Conservation (phyloP, 2,888 invertebrate species). For the Lasius fuliginosus region DNA sequence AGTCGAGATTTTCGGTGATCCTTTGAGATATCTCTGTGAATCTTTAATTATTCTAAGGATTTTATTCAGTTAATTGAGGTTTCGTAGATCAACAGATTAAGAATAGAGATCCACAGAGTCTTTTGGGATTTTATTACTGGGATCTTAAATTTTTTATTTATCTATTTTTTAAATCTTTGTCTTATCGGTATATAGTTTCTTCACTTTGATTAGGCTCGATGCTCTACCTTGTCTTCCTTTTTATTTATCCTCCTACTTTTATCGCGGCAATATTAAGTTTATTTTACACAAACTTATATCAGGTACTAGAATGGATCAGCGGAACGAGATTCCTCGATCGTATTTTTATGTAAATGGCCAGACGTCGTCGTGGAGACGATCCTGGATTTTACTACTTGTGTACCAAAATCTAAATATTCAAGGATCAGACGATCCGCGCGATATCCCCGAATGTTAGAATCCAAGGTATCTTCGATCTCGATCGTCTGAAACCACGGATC, state of each 20-base stretch:
- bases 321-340: conserved; percentile 58
- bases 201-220: not conserved
- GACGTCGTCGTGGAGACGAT: conserved; percentile 31
- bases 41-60: conserved; percentile 7
- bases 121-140: not conserved
- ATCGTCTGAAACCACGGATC: conserved; percentile 15
- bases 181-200: not conserved
- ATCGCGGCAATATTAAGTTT: not conserved
- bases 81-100: conserved; percentile 4
- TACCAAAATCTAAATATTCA: conserved; percentile 46
- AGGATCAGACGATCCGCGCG: conserved; percentile 43
- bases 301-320: conserved; percentile 22
- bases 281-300: not conserved
- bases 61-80: not conserved
- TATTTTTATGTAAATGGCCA: conserved; percentile 45
- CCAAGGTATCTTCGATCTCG: conserved; percentile 15
- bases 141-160: not conserved
- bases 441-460: conserved; percentile 27
- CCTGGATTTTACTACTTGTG: conserved; percentile 47
- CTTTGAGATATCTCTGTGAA: not conserved
- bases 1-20: conserved; percentile 25
- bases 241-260: not conserved
- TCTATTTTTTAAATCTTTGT: not conserved
- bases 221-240: not conserved
- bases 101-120: not conserved